phyloP scores from a whole-genome alignment of 2,113 vertebrate genomes.

The Theropithecus gelada region DNA sequence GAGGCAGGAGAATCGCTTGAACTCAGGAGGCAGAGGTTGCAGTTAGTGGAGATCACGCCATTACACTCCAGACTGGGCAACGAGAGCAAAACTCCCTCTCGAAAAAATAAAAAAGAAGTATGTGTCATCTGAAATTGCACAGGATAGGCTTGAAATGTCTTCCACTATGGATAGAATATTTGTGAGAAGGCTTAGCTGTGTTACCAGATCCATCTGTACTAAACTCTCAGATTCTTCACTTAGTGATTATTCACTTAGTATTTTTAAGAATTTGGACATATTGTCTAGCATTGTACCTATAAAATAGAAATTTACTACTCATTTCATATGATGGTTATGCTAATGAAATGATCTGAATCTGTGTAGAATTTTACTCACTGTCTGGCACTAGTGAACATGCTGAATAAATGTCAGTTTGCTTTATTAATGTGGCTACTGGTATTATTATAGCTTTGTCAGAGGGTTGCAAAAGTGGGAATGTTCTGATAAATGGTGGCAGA shows the following conservation, averaged over 20 bases:
- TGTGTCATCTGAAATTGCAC: background rate
- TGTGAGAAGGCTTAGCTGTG: background rate
- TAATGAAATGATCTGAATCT: background rate
- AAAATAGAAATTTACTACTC: background rate
- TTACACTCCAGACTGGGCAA: too few relatives aligned
- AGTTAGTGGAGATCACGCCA: fast-evolving
- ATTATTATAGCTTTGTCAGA: background rate
- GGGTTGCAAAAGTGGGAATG: background rate
- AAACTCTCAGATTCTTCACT: background rate
- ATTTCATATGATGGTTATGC: background rate
- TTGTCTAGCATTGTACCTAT: background rate
- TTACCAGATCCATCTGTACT: too few relatives aligned
- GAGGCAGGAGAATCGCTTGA: too few relatives aligned
- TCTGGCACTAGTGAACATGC: background rate
- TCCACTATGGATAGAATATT: background rate
- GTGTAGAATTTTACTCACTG: background rate
- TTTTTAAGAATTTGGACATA: background rate
- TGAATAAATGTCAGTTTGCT: background rate
- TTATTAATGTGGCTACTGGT: background rate
- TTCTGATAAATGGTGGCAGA: background rate
- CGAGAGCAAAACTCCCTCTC: too few relatives aligned
- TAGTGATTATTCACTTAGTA: background rate
- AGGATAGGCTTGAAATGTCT: background rate
- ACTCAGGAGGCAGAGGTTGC: too few relatives aligned
- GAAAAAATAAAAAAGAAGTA: too few relatives aligned